phyloP scores from a whole-genome alignment of 1,140 invertebrate genomes.

The Drosophila simulans region DNA sequence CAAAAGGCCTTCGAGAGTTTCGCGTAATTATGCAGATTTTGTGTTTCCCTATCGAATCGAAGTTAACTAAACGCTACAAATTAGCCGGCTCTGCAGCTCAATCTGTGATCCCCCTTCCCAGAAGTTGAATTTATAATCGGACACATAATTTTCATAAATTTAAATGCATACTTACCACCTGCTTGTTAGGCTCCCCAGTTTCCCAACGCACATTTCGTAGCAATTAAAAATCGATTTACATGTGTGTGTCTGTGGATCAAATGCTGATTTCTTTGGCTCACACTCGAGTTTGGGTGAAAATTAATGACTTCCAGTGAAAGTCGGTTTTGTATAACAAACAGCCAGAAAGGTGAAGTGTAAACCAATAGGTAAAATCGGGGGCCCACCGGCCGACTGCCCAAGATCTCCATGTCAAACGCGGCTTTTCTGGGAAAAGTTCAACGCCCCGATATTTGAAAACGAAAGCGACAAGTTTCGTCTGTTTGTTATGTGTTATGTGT shows the following conservation, averaged over 20 bases:
- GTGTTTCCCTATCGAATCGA: conserved; percentile 30
- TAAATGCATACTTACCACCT: conserved; percentile 49
- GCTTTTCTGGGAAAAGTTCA: conserved; percentile 53
- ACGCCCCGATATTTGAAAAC: conserved; percentile 61
- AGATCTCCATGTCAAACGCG: conserved; percentile 62
- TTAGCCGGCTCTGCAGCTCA: conserved; percentile 46
- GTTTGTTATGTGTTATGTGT: conserved; percentile 29
- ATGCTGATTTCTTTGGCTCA: conserved; percentile 37
- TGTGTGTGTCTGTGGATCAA: conserved; percentile 30
- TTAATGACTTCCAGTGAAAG: conserved; percentile 78
- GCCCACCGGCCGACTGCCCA: conserved; percentile 20
- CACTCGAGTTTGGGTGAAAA: conserved; percentile 60
- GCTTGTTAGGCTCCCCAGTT: conserved; percentile 31
- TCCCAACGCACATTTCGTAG: conserved; percentile 43
- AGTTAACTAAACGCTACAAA: conserved; percentile 67
- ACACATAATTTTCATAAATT: conserved; percentile 59
- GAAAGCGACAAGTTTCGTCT: conserved; percentile 62
- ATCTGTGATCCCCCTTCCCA: conserved; percentile 8
- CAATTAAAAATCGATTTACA: conserved; percentile 81
- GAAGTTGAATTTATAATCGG: conserved; percentile 34
- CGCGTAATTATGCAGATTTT: conserved; percentile 73
- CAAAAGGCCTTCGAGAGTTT: conserved; percentile 62
- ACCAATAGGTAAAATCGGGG: conserved; percentile 46
- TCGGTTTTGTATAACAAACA: conserved; percentile 58
- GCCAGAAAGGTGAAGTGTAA: conserved; percentile 38